Evolutionary conservation across 2,888 invertebrate species (phyloP).

Genomic region (Apamea sordens): DNA sequence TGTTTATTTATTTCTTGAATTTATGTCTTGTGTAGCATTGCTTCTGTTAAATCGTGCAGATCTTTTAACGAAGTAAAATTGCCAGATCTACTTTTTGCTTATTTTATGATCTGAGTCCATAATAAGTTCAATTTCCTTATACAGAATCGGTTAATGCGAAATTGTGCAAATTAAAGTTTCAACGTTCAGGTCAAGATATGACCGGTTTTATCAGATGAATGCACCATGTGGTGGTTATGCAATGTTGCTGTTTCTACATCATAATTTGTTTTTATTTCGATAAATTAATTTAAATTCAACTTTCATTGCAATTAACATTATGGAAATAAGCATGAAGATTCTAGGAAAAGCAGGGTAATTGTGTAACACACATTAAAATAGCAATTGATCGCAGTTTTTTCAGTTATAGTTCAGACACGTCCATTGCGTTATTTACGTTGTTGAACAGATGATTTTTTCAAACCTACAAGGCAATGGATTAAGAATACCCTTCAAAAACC

Average conservation of each 20-base stretch:
- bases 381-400: neutral
- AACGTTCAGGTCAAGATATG: slow-evolving; percentile 22
- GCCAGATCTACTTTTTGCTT: slow-evolving; percentile 1
- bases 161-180: slow-evolving; percentile 29
- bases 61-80: slow-evolving; percentile 9
- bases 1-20: slow-evolving; percentile 45
- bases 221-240: slow-evolving; percentile 29
- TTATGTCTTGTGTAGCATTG: neutral
- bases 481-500: neutral
- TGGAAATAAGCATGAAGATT: neutral
- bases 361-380: neutral
- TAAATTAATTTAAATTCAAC: neutral
- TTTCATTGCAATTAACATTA: neutral
- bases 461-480: neutral
- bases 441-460: neutral
- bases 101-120: slow-evolving; percentile 10
- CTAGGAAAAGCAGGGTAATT: neutral
- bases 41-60: slow-evolving; percentile 17
- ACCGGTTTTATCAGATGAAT: slow-evolving; percentile 41
- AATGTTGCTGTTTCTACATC: slow-evolving; percentile 15
- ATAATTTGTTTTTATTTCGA: neutral
- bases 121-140: slow-evolving; percentile 42
- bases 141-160: slow-evolving; percentile 18
- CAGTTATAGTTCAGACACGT: neutral
- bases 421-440: neutral